Conservation (phyloP, 2,888 invertebrate genomes). For the Caenorhabditis panamensis region DNA sequence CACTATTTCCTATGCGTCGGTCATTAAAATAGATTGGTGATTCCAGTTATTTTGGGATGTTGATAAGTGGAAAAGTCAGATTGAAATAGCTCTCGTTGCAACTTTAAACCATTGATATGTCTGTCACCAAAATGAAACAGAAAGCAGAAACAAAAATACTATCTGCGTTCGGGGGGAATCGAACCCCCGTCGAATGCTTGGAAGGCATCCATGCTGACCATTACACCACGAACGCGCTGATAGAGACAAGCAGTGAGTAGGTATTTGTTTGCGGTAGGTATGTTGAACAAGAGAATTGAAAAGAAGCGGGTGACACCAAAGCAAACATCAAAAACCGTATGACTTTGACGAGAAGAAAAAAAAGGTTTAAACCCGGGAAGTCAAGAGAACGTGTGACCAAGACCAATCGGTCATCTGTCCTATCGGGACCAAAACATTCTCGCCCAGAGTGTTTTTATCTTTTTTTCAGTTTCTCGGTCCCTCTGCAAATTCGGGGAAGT, state of each 20-base stretch:
- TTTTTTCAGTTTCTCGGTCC: not conserved
- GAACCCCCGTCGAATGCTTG: slow-evolving; percentile 76
- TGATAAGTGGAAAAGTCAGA: not conserved
- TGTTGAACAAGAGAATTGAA: too few species aligned
- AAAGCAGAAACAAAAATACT: slow-evolving; percentile 33
- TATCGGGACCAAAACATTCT: not conserved
- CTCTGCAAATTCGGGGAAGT: slow-evolving; percentile 5
- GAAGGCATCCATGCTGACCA: slow-evolving; percentile 76
- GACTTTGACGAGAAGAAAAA: too few species aligned
- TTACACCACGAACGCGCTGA: slow-evolving; percentile 73
- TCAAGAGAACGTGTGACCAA: not conserved
- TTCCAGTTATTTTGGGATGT: slow-evolving; percentile 7
- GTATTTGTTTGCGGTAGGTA: slow-evolving; percentile 18
- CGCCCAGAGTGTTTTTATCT: not conserved
- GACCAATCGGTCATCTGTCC: slow-evolving; percentile 9
- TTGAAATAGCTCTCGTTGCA: too few species aligned
- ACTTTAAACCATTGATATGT: too few species aligned
- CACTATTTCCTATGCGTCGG: not conserved
- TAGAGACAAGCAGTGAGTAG: not conserved
- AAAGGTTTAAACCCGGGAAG: too few species aligned
- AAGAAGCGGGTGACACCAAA: not conserved
- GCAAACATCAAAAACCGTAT: not conserved
- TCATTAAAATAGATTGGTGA: slow-evolving; percentile 6
- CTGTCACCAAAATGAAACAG: too few species aligned
- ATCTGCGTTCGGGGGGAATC: slow-evolving; percentile 75